These are phyloP conservation scores for Takifugu rubripes DNA, from an alignment of 2,797 vertebrate genomes.

Conservation along the genomic window DNA sequence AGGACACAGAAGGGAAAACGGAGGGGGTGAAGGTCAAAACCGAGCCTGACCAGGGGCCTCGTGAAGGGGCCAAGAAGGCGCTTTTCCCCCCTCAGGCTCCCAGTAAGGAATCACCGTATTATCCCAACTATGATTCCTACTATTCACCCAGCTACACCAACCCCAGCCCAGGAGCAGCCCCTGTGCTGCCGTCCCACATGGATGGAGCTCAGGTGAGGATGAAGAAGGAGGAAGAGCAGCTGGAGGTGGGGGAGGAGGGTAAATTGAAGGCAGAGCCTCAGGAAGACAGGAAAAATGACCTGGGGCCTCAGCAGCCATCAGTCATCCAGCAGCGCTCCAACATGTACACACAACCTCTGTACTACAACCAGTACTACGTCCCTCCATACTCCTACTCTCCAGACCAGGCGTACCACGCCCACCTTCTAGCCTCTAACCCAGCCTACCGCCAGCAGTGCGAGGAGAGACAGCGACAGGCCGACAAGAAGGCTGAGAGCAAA, in stretches of 20 bases:
- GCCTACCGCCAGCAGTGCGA: constrained; percentile 91
- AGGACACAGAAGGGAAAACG: constrained; percentile 87
- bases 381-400: constrained; percentile 87
- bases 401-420: constrained; percentile 88
- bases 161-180: constrained; percentile 82
- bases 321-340: constrained; percentile 94
- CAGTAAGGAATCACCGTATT: constrained; percentile 88
- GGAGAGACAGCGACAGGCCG: constrained; percentile 82
- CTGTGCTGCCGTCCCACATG: constrained; percentile 60
- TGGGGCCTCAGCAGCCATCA: constrained; percentile 76
- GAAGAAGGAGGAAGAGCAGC: constrained; percentile 88
- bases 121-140: constrained; percentile 87
- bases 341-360: constrained; percentile 93
- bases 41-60: constrained; percentile 78
- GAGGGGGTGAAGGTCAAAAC: constrained; percentile 85
- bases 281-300: constrained; percentile 84
- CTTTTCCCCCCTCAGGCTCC: constrained; percentile 84
- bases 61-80: constrained; percentile 89
- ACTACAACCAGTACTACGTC: constrained; percentile 95
- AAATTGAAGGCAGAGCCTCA: constrained; percentile 80
- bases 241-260: constrained; percentile 73
- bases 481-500: constrained; percentile 79
- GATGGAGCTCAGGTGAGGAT: constrained; percentile 83
- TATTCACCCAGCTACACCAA: constrained; percentile 88
- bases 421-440: constrained; percentile 71